Conservation (phyloP, 2,113 vertebrate species). For the Tupaia chinensis region DNA sequence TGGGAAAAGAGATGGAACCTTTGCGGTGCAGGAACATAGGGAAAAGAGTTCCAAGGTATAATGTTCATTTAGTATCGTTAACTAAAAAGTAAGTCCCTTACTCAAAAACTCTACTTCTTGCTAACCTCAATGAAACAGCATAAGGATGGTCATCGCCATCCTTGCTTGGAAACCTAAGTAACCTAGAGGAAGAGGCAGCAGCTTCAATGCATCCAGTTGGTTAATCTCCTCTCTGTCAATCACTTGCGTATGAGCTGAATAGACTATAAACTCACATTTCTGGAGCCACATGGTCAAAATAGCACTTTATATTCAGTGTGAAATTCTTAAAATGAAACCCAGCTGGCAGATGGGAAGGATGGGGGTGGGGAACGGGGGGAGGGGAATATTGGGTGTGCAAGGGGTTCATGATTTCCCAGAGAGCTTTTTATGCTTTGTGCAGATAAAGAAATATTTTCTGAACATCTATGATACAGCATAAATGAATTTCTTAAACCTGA, state of each 20-base stretch:
- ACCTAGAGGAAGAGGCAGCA: constrained; percentile 38
- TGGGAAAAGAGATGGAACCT: not conserved
- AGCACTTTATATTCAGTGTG: constrained; percentile 84
- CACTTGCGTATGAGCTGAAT: constrained; percentile 72
- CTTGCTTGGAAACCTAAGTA: not conserved
- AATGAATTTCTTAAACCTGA: constrained; percentile 42
- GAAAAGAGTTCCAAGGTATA: not conserved
- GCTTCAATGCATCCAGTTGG: constrained; percentile 49
- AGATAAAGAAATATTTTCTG: constrained; percentile 52
- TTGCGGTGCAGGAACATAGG: not conserved
- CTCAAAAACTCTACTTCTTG: not conserved
- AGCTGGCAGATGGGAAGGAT: constrained; percentile 77
- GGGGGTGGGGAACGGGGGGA: not conserved
- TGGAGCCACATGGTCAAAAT: constrained; percentile 84
- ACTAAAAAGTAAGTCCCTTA: not conserved
- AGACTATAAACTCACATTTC: constrained; percentile 81
- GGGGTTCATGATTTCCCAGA: constrained; percentile 60
- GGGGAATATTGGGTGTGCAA: constrained; percentile 62
- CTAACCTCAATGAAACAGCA: not conserved
- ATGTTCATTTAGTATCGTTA: not conserved
- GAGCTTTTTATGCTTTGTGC: constrained; percentile 70
- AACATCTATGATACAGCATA: constrained; percentile 59
- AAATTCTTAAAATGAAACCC: constrained; percentile 85
- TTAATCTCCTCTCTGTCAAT: constrained; percentile 77
- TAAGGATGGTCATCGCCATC: not conserved